Base-by-base conservation (phyloP, 2,113 vertebrate genomes). In the Oreochromis aureus region DNA sequence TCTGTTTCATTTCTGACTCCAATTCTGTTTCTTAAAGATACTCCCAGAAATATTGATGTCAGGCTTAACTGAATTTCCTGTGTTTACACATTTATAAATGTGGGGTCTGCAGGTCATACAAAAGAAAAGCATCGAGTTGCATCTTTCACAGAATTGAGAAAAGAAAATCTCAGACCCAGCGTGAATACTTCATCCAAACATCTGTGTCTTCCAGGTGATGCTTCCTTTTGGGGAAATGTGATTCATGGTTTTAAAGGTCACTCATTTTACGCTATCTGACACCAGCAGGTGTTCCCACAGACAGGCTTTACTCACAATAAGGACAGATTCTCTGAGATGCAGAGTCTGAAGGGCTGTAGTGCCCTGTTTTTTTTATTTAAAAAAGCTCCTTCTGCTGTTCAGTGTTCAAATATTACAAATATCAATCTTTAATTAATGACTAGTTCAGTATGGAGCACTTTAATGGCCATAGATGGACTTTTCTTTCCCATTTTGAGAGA, bases 21-120 rank as follows among this genome's bases (percentile, higher is more conserved):
- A 79, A 27, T 22, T 83, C 10, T 32, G 5, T 85, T 85, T 87
- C 41, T 44, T 41, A 44, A 18, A 78, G 18, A 81, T 81, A 54
- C 48, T 69, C 53, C 66, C 79, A 41, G 82, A 84, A 69, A 84
- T 24, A 30, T n/a, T 76, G 69, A 71, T 85, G 82, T 87, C 85
- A 82, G 81, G 11, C 41, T 76, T 48, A 30, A 76, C 22, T 51
- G 61, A 13, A 69, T 61, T 85, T 73, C 8, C 27, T 48, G 80
- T 86, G 82, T 83, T 87, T 53, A 83, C 61, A 86, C 24, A 81
- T 15, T 53, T 55, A 16, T 24, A 89, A 41, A 56, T 9, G 46
- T 59, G 22, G 34, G 32, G 32, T 73, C 10, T n/a, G 13, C 9
- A 46, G 2, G 32, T 55, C 4, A 48, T 76, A 24, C 10, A 4